A percentile compares a stretch with the other conserved stretches of the same genome.
phyloP scores from a whole-genome alignment of 2,888 invertebrate species.

The Dicroscelio sp. region DNA sequence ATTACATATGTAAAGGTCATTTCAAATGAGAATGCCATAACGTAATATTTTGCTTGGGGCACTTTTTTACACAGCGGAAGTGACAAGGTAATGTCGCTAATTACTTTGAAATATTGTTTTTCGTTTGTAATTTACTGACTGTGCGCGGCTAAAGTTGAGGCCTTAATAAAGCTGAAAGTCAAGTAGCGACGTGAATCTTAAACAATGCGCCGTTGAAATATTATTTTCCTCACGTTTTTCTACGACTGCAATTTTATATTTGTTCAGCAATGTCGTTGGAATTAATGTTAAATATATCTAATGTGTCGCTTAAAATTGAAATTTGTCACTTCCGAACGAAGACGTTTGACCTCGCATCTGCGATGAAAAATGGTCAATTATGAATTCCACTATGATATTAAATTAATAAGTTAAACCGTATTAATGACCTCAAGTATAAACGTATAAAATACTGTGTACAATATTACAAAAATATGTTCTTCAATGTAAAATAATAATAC shows the following conservation, averaged over 20 bases:
- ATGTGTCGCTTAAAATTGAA: slow-evolving; percentile 6
- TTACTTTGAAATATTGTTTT: slow-evolving; percentile 36
- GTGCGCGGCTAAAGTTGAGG: slow-evolving; percentile 20
- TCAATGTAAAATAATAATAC: too few species aligned
- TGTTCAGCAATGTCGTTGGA: slow-evolving; percentile 4
- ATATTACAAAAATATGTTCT: too few species aligned
- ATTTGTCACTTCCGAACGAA: neutral
- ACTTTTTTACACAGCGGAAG: neutral
- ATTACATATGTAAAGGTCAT: too few species aligned
- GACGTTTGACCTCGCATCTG: slow-evolving; percentile 3
- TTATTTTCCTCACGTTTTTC: slow-evolving; percentile 57
- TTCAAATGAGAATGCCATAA: too few species aligned
- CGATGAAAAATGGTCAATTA: neutral
- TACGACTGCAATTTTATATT: slow-evolving; percentile 39
- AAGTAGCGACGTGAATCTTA: slow-evolving; percentile 47
- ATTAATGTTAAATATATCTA: slow-evolving; percentile 18
- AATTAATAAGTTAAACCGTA: too few species aligned
- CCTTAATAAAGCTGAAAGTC: slow-evolving; percentile 52
- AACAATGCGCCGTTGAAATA: slow-evolving; percentile 22
- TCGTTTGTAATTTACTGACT: slow-evolving; percentile 51
- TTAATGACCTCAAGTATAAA: too few species aligned
- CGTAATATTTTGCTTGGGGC: too few species aligned
- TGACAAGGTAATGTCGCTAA: slow-evolving; percentile 37
- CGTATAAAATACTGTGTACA: too few species aligned
- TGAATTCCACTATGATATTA: too few species aligned